Evolutionary conservation across 2,797 vertebrate species (phyloP).

Genomic region (Podarcis lilfordi): DNA sequence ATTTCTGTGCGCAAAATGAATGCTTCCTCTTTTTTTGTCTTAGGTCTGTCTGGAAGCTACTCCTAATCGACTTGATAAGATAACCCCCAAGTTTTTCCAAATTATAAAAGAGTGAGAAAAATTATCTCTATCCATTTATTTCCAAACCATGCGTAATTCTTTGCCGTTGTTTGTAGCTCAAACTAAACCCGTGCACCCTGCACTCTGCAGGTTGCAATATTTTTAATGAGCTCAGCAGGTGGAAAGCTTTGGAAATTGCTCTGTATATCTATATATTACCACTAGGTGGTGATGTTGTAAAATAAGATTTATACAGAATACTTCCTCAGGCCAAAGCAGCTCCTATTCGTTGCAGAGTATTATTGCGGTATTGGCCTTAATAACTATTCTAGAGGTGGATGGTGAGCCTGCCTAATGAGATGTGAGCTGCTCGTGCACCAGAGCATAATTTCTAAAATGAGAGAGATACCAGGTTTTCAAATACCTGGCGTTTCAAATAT

Average conservation of each 20-base stretch:
- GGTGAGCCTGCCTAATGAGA: not conserved
- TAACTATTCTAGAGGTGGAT: not conserved
- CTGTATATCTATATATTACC: conserved; percentile 22
- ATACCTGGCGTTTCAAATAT: not conserved
- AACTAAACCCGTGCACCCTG: too few relatives aligned
- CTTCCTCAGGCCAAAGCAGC: not conserved
- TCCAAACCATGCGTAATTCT: not conserved
- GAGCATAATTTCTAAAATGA: not conserved
- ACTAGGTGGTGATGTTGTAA: conserved; percentile 62
- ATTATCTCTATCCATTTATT: not conserved
- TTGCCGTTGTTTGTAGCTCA: too few relatives aligned
- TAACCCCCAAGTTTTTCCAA: not conserved
- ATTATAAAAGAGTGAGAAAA: not conserved
- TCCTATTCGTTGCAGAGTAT: not conserved
- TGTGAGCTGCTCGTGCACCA: not conserved
- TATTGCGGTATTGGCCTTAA: not conserved
- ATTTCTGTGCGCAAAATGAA: not conserved
- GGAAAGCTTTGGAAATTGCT: not conserved
- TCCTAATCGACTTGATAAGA: not conserved
- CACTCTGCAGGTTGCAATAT: not conserved
- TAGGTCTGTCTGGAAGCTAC: not conserved
- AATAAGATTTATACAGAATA: conserved; percentile 11
- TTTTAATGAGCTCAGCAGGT: not conserved
- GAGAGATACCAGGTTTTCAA: not conserved
- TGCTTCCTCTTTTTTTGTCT: not conserved